Base-by-base conservation (phyloP, 2,888 invertebrate species). In the Galeopsomyia nigrocyanea region DNA sequence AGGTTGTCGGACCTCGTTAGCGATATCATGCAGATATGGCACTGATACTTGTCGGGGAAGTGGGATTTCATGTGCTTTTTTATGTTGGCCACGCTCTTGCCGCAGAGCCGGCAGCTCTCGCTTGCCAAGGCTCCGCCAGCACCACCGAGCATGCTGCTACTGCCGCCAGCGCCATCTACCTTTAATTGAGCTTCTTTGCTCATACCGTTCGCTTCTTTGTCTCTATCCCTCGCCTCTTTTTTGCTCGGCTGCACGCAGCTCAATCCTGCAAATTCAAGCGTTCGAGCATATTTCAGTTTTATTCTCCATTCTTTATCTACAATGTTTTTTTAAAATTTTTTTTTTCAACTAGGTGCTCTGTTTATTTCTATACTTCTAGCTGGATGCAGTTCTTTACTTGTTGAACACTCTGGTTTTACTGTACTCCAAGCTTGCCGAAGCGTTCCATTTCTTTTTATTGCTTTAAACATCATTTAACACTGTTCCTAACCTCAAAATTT, bases 1-100 rank as follows among this genome's bases (percentile, higher is more conserved):
- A 88, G 82, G 83, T 88, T 88, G 81, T 88, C 88, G 76, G 87
- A 88, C 78, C 88, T 85, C 76, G 88, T 88, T 74, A 88, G 86
- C 76, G 87, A 87, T 82, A 87, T 87, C 81, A 86, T 84, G 80
- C 88, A 88, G 78, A 87, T 86, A 67, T 87, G 87, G 79, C 88
- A 88, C 76, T 85, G 86, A 80, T 86, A 85, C 77, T 87, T 87
- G 78, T 86, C 87, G 69, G 87, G 87, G 75, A 83, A 84, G 78
- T 87, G 87, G 67, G 86, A 86, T 82, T 87, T 86, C 86, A 87
- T 87, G 80, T 87, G 87, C 78, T 87, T 87, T 82, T 86, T 86
- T 77, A 86, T 84, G 80, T 87, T 87, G 76, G 86, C 85, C 80
- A 87, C 87, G 78, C 79, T 86, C 80, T 87, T 87, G 79, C 87